These are phyloP conservation scores for Troides aeacus DNA, from an alignment of 2,888 invertebrate genomes.

Conservation along the genomic window DNA sequence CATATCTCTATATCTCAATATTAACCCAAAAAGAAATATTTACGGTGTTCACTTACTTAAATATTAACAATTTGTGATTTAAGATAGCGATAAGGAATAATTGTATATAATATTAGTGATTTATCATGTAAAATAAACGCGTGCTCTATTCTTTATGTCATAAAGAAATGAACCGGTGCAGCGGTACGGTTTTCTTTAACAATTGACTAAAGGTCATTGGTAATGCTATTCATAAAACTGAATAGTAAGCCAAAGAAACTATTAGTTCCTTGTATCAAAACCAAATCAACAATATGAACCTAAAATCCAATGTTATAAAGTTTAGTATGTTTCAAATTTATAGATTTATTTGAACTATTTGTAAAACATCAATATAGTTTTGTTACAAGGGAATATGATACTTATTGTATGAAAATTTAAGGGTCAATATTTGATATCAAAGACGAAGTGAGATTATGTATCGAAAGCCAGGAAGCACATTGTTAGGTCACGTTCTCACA, in stretches of 20 bases:
- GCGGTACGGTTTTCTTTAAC: conserved; percentile 5
- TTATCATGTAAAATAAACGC: not conserved
- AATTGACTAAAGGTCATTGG: conserved; percentile 20
- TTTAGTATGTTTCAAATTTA: conserved; percentile 37
- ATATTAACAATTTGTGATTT: not conserved
- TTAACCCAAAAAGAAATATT: not conserved
- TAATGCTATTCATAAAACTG: conserved; percentile 20
- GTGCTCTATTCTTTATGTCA: not conserved
- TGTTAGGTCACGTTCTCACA: conserved; percentile 81
- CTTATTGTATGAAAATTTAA: conserved; percentile 50
- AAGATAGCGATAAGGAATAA: not conserved
- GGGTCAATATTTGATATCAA: conserved; percentile 56
- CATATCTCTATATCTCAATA: not conserved
- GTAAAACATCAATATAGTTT: conserved; percentile 53
- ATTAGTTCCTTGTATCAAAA: conserved; percentile 44
- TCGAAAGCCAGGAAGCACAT: conserved; percentile 79
- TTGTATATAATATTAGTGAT: not conserved
- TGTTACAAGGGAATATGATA: conserved; percentile 54
- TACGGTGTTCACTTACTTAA: not conserved
- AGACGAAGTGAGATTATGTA: conserved; percentile 57
- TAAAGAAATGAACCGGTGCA: conserved; percentile 1
- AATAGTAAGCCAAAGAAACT: conserved; percentile 54
- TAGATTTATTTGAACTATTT: conserved; percentile 56
- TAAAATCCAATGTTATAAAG: conserved; percentile 36
- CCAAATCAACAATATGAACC: conserved; percentile 41